Evolutionary conservation across 2,797 vertebrate species (phyloP).

Genomic region (Mormyrus proboscirostris): DNA sequence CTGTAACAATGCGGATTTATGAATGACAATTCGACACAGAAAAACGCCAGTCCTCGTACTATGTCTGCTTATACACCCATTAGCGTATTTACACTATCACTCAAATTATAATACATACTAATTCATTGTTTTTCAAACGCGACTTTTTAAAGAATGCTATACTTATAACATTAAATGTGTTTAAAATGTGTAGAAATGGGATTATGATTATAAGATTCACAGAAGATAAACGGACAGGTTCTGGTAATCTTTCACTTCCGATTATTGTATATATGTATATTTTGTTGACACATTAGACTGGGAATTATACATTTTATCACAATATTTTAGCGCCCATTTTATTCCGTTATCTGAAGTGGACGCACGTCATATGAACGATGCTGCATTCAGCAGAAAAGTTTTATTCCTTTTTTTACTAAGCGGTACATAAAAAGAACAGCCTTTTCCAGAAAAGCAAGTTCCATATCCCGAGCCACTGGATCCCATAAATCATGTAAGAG

Average conservation of each 20-base stretch:
- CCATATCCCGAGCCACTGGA: constrained; percentile 69
- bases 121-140: neutral
- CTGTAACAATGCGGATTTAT: constrained; percentile 38
- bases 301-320: neutral
- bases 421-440: constrained; percentile 62
- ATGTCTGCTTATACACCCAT: constrained; percentile 8
- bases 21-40: constrained; percentile 24
- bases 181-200: neutral
- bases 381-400: neutral
- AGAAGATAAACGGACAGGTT: neutral
- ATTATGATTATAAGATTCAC: neutral
- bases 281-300: neutral
- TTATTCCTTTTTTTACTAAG: constrained; percentile 1
- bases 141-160: neutral
- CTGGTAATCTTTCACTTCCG: neutral
- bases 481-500: constrained; percentile 79
- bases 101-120: neutral
- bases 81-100: neutral
- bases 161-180: neutral
- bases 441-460: constrained; percentile 67
- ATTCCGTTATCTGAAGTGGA: neutral
- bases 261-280: neutral
- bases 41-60: constrained; percentile 33
- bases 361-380: neutral
- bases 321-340: neutral